Evolutionary conservation across 23 tunicate species (phyloP).

Genomic region (Botrylloides violaceus): DNA sequence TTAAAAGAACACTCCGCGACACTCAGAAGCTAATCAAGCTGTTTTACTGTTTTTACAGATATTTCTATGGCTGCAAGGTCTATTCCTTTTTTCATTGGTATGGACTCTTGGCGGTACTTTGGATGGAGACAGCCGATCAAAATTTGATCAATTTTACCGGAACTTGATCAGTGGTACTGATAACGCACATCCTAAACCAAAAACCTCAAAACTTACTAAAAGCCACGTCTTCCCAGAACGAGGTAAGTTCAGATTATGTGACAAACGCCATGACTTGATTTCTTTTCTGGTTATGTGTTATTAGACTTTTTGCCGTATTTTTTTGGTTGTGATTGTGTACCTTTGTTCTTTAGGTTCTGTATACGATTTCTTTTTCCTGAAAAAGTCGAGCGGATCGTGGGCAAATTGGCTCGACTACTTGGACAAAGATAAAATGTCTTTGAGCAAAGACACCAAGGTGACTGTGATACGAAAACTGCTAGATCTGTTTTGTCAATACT

Average conservation of each 20-base stretch:
- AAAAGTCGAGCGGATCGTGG: conserved; percentile 81
- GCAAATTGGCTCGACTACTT: conserved; percentile 72
- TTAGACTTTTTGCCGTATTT: background rate
- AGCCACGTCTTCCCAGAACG: conserved; percentile 86
- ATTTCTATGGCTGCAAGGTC: conserved; percentile 90
- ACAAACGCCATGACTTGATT: too few species aligned
- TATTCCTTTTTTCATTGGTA: conserved; percentile 77
- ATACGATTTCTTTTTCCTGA: conserved; percentile 81
- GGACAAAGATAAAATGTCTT: conserved; percentile 34
- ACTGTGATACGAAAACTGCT: background rate
- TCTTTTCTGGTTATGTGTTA: background rate
- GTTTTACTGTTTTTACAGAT: too few species aligned
- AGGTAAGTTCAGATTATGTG: conserved; percentile 33
- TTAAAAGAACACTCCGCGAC: background rate
- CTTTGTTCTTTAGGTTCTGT: conserved; percentile 33
- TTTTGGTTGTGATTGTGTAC: background rate
- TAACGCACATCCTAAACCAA: conserved; percentile 81
- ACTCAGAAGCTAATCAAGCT: background rate
- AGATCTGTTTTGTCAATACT: too few species aligned
- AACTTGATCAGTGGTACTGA: conserved; percentile 81
- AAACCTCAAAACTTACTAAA: conserved; percentile 79
- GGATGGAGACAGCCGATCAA: conserved; percentile 74
- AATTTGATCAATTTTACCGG: conserved; percentile 74
- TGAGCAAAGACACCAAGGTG: conserved; percentile 65
- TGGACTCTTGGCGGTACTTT: conserved; percentile 94